These are phyloP conservation scores for Apamea epomidion DNA, from an alignment of 2,888 invertebrate genomes.

Conservation along the genomic window DNA sequence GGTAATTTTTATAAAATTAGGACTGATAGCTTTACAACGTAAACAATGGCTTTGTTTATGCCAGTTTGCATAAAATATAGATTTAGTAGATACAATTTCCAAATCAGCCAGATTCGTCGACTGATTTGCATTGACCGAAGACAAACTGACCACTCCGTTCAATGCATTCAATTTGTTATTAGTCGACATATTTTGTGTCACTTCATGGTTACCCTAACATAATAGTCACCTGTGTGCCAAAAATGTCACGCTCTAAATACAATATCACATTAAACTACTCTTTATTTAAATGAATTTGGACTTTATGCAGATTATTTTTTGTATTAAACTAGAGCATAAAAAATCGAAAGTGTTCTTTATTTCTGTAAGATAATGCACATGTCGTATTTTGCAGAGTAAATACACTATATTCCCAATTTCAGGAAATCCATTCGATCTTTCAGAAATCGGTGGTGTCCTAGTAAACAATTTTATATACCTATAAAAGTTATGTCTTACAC, in stretches of 20 bases:
- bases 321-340: not conserved
- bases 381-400: not conserved
- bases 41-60: constrained; percentile 3
- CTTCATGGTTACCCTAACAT: not conserved
- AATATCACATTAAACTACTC: constrained; percentile 16
- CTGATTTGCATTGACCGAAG: not conserved
- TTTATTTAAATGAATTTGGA: constrained; percentile 3
- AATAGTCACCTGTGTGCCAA: constrained; percentile 3
- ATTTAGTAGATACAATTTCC: not conserved
- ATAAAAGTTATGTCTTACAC: not conserved
- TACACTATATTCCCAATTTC: too few species aligned
- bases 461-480: not conserved
- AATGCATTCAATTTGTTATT: not conserved
- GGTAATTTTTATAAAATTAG: constrained; percentile 21
- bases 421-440: not conserved
- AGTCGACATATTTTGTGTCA: not conserved
- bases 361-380: not conserved
- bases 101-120: not conserved
- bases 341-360: not conserved
- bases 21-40: constrained; percentile 1
- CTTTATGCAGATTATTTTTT: not conserved
- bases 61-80: not conserved
- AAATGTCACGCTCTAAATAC: constrained; percentile 46
- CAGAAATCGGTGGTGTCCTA: not conserved
- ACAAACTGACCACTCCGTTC: too few species aligned